Base-by-base conservation (phyloP, 2,797 vertebrate genomes). In the Gastrophryne carolinensis region DNA sequence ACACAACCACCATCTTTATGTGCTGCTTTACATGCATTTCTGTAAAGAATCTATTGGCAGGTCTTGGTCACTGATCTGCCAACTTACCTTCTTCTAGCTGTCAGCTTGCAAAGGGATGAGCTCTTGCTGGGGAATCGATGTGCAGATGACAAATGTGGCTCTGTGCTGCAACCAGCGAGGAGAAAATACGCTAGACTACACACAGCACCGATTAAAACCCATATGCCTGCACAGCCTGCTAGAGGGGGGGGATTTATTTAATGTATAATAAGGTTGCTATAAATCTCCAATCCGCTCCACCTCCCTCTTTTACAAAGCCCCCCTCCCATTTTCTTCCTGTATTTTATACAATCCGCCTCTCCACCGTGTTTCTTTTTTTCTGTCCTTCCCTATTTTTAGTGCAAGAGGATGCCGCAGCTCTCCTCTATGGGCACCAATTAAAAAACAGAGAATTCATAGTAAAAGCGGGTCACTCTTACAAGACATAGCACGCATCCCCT, bases 31-130 rank as follows among this genome's bases (percentile, higher is more conserved):
- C n/a, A n/a, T n/a, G n/a, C n/a, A n/a, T n/a, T n/a, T n/a, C n/a
- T n/a, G n/a, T n/a, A n/a, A n/a, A n/a, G n/a, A n/a, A n/a, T n/a
- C n/a, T n/a, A n/a, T n/a, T n/a, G n/a, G n/a, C n/a, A 15, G 32
- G 44, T 24, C 27, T 41, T 32, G 23, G 11, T n/a, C 32, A 56
- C 26, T 15, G 13, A 64, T 49, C 9, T 23, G 19, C 29, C 23
- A 49, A 66, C 75, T 72, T 72, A 78, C 75, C 75, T 78, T n/a
- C n/a, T n/a, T 57, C 2, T 24, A 27, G 49, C 17, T 57, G 66
- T 54, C 24, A 44, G 32, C 27, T 19, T 29, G 8, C 6, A 8
- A 58, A 50, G 30, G 29, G 67, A 34, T 54, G 50, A 15, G 10
- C 35, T 65, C 58, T 52, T 70, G 15, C 17, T 29, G 21, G 21